A percentile compares a stretch with the other conserved stretches of the same genome.
phyloP scores from a whole-genome alignment of 2,113 vertebrate species.

The Passer domesticus region DNA sequence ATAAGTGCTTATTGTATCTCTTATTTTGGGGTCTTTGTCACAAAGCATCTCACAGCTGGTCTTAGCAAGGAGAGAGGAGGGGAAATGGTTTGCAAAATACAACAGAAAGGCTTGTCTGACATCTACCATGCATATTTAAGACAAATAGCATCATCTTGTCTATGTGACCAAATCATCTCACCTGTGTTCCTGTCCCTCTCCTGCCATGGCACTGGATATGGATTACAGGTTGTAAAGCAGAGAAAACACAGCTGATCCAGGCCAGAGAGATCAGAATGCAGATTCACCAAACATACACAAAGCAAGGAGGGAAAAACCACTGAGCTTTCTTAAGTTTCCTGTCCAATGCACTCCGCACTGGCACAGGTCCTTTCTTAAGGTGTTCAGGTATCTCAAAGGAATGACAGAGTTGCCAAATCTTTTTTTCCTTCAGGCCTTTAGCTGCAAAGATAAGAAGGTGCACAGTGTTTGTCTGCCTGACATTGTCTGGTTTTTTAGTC shows the following conservation, averaged over 20 bases:
- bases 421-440: not conserved
- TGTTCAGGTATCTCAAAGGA: not conserved
- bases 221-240: not conserved
- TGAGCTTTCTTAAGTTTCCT: not conserved
- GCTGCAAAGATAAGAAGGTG: not conserved
- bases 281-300: not conserved
- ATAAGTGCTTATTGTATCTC: not conserved
- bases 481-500: not conserved
- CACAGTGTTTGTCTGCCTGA: not conserved
- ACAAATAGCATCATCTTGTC: not conserved
- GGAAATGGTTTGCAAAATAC: not conserved
- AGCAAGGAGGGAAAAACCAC: not conserved
- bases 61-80: not conserved
- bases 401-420: not conserved
- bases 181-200: not conserved
- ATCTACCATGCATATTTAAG: not conserved
- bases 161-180: not conserved
- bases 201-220: not conserved
- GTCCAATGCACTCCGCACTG: not conserved
- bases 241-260: not conserved
- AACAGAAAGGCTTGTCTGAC: not conserved
- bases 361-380: not conserved
- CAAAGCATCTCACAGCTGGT: not conserved
- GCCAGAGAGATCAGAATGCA: not conserved
- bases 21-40: not conserved